Evolutionary conservation across 2,113 vertebrate genomes (phyloP).

Genomic region (Macquaria ambigua): DNA sequence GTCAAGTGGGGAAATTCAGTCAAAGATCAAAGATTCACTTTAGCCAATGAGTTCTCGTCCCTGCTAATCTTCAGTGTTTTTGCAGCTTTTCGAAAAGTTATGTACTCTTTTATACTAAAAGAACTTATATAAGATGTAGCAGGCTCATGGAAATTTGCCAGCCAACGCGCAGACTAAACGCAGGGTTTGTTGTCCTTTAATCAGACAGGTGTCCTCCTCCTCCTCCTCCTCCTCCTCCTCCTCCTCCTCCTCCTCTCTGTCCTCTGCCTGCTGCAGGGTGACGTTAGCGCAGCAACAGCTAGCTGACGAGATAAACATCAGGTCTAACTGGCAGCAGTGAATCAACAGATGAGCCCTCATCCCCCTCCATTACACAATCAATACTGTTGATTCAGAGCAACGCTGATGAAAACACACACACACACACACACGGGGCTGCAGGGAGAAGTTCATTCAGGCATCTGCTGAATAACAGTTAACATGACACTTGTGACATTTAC

Average conservation of each 20-base stretch:
- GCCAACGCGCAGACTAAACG: neutral
- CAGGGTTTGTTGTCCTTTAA: conserved; percentile 6
- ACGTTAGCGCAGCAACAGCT: conserved; percentile 1
- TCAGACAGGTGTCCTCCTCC: neutral
- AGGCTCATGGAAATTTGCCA: neutral
- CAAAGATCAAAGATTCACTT: neutral
- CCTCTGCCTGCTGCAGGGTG: neutral
- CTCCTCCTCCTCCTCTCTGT: neutral
- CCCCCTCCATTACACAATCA: conserved; percentile 45
- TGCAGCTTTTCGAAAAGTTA: neutral
- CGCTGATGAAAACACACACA: conserved; percentile 5
- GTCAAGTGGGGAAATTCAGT: neutral
- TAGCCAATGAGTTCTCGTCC: neutral
- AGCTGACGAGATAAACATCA: conserved; percentile 61
- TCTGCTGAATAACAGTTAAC: conserved; percentile 23
- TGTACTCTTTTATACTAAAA: neutral
- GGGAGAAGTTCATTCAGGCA: conserved; percentile 34
- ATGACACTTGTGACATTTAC: conserved; percentile 54
- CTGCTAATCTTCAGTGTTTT: neutral
- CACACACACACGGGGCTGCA: conserved; percentile 5
- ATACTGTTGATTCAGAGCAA: conserved; percentile 31
- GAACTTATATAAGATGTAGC: neutral
- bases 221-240: neutral
- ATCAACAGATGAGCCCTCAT: conserved; percentile 21
- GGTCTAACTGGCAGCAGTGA: conserved; percentile 29